Evolutionary conservation across 2,888 invertebrate genomes (phyloP), one percentile per base, ranked within the genome.

Genomic region (Endomychus coccineus): DNA sequence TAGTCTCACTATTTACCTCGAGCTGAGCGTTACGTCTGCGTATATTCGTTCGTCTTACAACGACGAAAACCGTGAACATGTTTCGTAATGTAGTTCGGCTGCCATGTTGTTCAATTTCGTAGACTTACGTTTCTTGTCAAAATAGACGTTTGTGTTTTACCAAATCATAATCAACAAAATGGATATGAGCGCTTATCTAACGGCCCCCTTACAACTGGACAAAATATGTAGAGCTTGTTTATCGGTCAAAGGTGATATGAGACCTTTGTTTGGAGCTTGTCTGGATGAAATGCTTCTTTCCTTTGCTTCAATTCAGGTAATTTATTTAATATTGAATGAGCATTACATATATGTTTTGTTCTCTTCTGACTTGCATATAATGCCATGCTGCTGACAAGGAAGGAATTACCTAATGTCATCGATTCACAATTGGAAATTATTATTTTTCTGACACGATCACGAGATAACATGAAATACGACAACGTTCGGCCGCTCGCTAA

Each of bases 171-270:
- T n/a, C 27, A 6, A 16, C 29, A 55, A 55, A 52, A 66, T 66
- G 65, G 66, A 67, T 54, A 59, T 67, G 59, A 66, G 58, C 50
- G 49, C 54, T 11, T 67, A 66, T 52, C 55, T 67, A 48, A 59
- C 60, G 27, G 59, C 63, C n/a, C 67, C 67, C 11, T 48, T 67
- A 38, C 61, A 63, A 47, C 40, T 70, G 28, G 64, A 67, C 33
- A 66, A 65, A 50, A 64, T 70, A 12, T 71, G 71, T 51, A 58
- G 71, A 39, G 67, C 69, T 12, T 71, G 71, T 51, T 51, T 70
- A 33, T 56, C 64, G 12, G 63, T 62, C 53, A 68, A 66, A 45
- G 68, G 67, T 6, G 65, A 68, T 39, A 70, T 71, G 70, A 59
- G 64, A 42, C 66, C 69, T 12, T 54, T 71, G 36, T 71, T 65